These are phyloP conservation scores for Syrphus vitripennis DNA, from an alignment of 2,888 invertebrate genomes.

Conservation along the genomic window DNA sequence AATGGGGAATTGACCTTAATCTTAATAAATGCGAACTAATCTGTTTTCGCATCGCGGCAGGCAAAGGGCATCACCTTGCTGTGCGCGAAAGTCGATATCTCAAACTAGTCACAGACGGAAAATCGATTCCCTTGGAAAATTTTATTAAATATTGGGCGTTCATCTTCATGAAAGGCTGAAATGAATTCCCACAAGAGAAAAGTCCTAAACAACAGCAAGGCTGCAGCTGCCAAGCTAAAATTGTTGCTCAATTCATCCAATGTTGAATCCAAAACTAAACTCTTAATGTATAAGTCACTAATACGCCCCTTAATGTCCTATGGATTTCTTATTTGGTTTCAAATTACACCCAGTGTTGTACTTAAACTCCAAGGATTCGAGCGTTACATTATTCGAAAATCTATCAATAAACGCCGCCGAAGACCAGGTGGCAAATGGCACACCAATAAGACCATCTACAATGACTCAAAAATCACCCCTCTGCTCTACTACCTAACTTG, in stretches of 20 bases:
- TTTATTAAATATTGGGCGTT: too few species aligned
- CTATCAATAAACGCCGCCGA: background rate
- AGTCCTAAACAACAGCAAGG: background rate
- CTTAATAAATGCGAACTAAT: background rate
- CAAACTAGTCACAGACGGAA: too few species aligned
- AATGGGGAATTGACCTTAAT: background rate
- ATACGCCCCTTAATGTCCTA: background rate
- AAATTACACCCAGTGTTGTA: background rate
- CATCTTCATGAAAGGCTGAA: background rate
- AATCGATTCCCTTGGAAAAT: background rate
- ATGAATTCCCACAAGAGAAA: background rate
- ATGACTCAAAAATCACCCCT: background rate
- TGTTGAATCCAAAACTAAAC: background rate
- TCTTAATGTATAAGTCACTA: background rate
- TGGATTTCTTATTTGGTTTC: background rate
- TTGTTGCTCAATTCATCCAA: background rate
- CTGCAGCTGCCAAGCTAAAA: background rate
- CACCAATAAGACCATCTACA: background rate
- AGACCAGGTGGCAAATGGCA: background rate
- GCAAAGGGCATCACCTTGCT: too few species aligned
- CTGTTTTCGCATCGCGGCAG: background rate
- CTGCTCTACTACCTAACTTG: background rate
- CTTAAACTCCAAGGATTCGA: background rate
- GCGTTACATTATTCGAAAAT: background rate
- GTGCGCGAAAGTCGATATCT: too few species aligned